phyloP scores from a whole-genome alignment of 1,140 invertebrate genomes.

The Aphelinus certus region DNA sequence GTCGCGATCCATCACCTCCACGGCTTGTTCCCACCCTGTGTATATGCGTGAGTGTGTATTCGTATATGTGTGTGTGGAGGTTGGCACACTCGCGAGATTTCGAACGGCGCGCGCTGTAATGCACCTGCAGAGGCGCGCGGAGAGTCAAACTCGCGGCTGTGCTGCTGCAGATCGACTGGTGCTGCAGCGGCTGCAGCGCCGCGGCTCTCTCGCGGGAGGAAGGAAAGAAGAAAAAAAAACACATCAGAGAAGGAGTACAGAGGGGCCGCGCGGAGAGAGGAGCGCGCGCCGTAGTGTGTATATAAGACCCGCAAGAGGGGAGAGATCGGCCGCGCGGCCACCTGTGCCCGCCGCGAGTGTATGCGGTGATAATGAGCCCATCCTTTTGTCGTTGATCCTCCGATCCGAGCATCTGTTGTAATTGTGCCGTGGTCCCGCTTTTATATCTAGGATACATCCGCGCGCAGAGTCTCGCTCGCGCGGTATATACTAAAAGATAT shows the following conservation, averaged over 20 bases:
- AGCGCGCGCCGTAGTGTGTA: neutral
- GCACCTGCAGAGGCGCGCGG: neutral
- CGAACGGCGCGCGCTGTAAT: constrained; percentile 4
- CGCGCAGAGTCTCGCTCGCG: too few species aligned
- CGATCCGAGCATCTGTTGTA: too few species aligned
- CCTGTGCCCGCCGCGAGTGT: too few species aligned
- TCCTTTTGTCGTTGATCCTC: too few species aligned
- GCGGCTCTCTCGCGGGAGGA: neutral
- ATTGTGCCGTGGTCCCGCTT: too few species aligned
- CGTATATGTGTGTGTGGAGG: neutral
- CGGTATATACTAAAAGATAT: too few species aligned
- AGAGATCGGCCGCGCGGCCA: neutral
- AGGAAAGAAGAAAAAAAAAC: too few species aligned
- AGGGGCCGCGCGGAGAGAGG: constrained; percentile 5
- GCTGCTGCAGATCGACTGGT: neutral
- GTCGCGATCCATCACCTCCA: too few species aligned
- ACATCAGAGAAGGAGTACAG: neutral
- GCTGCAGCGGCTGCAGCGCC: neutral
- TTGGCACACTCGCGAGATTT: constrained; percentile 3
- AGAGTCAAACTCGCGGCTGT: neutral
- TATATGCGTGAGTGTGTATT: too few species aligned
- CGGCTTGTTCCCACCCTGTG: too few species aligned
- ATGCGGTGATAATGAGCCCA: too few species aligned
- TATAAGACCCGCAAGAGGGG: neutral
- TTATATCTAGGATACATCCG: too few species aligned